These are phyloP conservation scores for Sycobia sp. DNA, from an alignment of 1,140 invertebrate genomes.

Conservation along the genomic window DNA sequence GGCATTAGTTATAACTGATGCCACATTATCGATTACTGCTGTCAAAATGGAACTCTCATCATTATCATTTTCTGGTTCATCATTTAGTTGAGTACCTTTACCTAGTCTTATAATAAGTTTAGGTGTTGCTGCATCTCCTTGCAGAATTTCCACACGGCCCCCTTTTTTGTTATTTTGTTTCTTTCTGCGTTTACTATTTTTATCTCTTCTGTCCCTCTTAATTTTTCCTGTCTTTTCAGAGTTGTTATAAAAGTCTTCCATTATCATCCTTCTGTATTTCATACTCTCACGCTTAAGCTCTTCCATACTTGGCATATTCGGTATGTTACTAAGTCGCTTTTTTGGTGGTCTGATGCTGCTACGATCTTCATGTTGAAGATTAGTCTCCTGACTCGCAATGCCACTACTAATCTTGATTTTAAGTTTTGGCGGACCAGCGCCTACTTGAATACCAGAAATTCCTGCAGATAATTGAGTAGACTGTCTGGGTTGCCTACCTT, in stretches of 20 bases:
- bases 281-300: conserved; percentile 83
- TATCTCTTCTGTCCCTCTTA: conserved; percentile 69
- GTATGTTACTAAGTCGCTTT: conserved; percentile 75
- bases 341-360: conserved; percentile 71
- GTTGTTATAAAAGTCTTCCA: conserved; percentile 74
- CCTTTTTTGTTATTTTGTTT: conserved; percentile 63
- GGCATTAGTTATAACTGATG: conserved; percentile 38
- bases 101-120: conserved; percentile 73
- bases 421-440: conserved; percentile 68
- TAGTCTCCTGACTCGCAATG: conserved; percentile 61
- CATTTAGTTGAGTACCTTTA: conserved; percentile 46
- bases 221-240: conserved; percentile 60
- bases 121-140: conserved; percentile 66
- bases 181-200: conserved; percentile 67
- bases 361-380: conserved; percentile 57
- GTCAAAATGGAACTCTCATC: conserved; percentile 29
- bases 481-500: conserved; percentile 60
- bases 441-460: conserved; percentile 39
- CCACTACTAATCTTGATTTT: conserved; percentile 81
- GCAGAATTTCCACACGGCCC: conserved; percentile 67
- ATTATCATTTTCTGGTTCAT: background rate
- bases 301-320: conserved; percentile 72
- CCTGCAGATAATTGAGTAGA: conserved; percentile 54
- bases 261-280: conserved; percentile 83
- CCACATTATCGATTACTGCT: conserved; percentile 38